Percentiles rank a stretch among this genome's conserved stretches.
phyloP scores from a whole-genome alignment of 1,140 invertebrate species.

The Brachionus sp. region DNA sequence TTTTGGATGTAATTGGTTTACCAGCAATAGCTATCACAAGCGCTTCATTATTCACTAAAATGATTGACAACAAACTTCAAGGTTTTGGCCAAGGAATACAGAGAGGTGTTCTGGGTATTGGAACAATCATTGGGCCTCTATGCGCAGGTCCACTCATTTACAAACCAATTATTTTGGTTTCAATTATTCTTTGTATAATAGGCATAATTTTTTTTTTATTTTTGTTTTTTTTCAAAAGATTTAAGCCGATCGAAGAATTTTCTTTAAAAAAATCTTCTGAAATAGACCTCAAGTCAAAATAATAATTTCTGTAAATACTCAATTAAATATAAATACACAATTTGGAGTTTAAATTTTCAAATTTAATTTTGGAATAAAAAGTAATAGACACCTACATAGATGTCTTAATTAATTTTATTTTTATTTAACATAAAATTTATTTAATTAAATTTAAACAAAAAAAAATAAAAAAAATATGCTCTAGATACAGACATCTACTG shows the following conservation, averaged over 20 bases:
- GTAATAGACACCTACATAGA: too few relatives aligned
- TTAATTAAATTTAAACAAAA: too few relatives aligned
- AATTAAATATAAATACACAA: neutral
- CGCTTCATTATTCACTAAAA: conserved; percentile 40
- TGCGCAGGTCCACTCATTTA: conserved; percentile 5
- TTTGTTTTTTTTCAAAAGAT: conserved; percentile 3
- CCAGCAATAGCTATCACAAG: conserved; percentile 32
- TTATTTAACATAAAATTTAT: too few relatives aligned
- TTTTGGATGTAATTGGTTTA: conserved; percentile 44
- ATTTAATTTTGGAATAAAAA: too few relatives aligned
- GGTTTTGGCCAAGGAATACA: conserved; percentile 46
- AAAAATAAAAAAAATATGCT: too few relatives aligned
- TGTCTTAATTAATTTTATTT: too few relatives aligned
- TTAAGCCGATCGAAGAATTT: neutral
- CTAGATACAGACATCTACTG: too few relatives aligned
- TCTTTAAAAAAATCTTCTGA: neutral
- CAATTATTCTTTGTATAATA: neutral
- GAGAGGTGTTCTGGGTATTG: conserved; percentile 22
- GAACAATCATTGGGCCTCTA: conserved; percentile 36
- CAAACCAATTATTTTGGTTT: neutral
- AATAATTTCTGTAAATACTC: neutral
- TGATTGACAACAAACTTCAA: conserved; percentile 18
- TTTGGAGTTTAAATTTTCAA: too few relatives aligned
- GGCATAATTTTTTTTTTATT: neutral
- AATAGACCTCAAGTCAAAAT: neutral